Percentiles rank a stretch among this genome's conserved stretches.
Conservation (phyloP, 37 sponge, comb jelly and placozoan species). For the Oopsacas minuta region DNA sequence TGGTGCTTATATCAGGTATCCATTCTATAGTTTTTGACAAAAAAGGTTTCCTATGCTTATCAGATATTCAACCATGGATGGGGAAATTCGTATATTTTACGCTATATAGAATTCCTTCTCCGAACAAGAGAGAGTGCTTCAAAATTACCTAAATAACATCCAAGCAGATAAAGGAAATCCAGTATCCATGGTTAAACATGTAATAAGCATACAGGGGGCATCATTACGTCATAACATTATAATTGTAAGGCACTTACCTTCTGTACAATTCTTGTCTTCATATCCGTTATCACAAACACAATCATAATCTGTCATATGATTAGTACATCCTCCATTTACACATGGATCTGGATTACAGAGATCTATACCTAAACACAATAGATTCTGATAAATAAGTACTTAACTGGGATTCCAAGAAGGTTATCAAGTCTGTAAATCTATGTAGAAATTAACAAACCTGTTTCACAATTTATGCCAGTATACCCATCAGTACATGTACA, state of each 20-base stretch:
- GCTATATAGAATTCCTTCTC: too few species aligned
- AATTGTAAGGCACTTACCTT: not conserved
- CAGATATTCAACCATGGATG: too few species aligned
- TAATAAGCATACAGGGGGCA: too few species aligned
- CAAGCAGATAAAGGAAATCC: too few species aligned
- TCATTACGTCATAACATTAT: too few species aligned
- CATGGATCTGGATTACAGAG: not conserved
- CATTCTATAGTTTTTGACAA: too few species aligned
- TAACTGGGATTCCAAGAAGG: not conserved
- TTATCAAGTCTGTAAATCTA: not conserved
- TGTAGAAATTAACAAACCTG: not conserved
- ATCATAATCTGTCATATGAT: constrained; percentile 13
- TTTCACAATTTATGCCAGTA: not conserved
- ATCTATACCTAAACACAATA: not conserved
- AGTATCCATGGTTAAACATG: not conserved
- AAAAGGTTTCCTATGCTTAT: too few species aligned
- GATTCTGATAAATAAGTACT: not conserved
- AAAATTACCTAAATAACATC: too few species aligned
- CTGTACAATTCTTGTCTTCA: not conserved
- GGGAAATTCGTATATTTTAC: too few species aligned
- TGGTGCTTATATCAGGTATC: too few species aligned
- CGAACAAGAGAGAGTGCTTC: not conserved
- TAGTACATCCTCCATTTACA: not conserved
- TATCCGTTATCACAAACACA: not conserved
- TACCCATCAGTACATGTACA: not conserved